Conservation (phyloP, 2,113 vertebrate species). For the Cepphus grylle region DNA sequence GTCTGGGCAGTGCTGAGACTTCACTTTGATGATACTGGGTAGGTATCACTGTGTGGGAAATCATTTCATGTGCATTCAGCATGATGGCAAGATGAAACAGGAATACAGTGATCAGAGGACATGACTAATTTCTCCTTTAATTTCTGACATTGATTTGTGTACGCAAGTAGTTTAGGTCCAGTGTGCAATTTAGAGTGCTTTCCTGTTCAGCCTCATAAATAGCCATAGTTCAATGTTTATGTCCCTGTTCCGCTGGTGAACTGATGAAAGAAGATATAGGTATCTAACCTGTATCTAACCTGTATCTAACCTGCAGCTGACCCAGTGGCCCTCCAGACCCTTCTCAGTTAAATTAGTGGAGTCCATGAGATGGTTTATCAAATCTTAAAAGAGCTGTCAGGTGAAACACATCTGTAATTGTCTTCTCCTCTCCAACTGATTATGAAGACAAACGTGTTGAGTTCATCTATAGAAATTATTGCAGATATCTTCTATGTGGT, state of each 20-base stretch:
- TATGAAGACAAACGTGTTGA: background rate
- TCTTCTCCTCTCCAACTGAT: background rate
- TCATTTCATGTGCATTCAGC: accelerated
- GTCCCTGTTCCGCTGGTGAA: background rate
- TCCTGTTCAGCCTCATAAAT: background rate
- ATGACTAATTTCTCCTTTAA: background rate
- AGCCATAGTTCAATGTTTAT: background rate
- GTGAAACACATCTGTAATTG: background rate
- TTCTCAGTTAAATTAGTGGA: background rate
- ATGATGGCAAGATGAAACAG: background rate
- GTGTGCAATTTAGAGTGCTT: background rate
- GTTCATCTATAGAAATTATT: background rate
- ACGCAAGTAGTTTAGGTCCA: background rate
- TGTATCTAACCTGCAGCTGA: background rate
- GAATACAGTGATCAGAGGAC: background rate
- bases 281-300: background rate
- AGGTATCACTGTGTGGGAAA: background rate
- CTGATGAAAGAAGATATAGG: background rate
- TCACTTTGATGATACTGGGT: slow-evolving; percentile 91
- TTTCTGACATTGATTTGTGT: background rate
- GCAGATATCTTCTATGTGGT: too few species aligned
- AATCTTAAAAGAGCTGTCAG: background rate
- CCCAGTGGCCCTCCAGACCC: background rate
- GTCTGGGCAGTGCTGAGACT: slow-evolving; percentile 93
- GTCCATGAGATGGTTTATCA: background rate